These are phyloP conservation scores for Frankliniella fusca DNA, from an alignment of 2,888 invertebrate genomes.

Conservation along the genomic window DNA sequence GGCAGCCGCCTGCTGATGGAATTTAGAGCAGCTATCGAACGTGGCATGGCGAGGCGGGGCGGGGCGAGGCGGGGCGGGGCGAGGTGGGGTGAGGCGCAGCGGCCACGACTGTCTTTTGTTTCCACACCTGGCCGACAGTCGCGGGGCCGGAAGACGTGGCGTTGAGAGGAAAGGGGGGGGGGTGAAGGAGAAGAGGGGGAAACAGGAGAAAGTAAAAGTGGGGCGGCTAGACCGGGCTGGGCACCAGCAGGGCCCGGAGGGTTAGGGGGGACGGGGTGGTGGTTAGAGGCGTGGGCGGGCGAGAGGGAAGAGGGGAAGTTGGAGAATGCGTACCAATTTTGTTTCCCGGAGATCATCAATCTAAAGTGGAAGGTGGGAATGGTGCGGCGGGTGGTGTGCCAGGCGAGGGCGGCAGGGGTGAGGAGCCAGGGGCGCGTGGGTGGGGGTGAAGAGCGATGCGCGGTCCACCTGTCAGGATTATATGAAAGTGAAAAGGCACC, in stretches of 20 bases:
- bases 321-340: constrained; percentile 6
- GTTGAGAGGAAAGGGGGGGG: background rate
- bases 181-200: background rate
- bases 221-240: too few relatives aligned
- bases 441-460: background rate
- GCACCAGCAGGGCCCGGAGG: too few relatives aligned
- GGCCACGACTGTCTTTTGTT: background rate
- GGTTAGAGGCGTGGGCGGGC: too few relatives aligned
- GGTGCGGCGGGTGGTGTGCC: background rate
- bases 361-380: constrained; percentile 6
- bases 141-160: background rate
- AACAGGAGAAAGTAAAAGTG: too few relatives aligned
- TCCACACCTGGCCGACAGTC: background rate
- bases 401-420: background rate
- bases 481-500: constrained; percentile 10
- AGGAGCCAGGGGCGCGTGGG: background rate
- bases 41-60: too few relatives aligned
- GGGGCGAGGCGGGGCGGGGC: too few relatives aligned
- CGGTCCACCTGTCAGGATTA: constrained; percentile 1
- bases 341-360: background rate
- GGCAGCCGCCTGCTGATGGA: background rate
- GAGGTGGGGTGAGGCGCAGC: background rate
- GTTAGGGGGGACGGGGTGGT: too few relatives aligned
- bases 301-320: background rate
- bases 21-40: background rate